Conservation (phyloP, 2,113 vertebrate genomes). For the Sakesphorus luctuosus region DNA sequence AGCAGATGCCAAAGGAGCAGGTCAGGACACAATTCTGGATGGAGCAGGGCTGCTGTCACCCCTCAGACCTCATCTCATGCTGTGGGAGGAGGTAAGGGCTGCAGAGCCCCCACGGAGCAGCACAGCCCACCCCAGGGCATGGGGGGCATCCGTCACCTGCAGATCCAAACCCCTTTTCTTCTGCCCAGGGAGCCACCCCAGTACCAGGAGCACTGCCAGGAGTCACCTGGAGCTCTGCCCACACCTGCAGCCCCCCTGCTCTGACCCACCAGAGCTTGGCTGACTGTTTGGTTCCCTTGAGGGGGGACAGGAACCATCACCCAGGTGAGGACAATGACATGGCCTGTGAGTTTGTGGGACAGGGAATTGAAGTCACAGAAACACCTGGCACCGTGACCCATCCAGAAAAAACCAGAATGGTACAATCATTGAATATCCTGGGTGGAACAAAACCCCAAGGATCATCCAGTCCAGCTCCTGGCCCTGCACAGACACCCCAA, state of each 20-base stretch:
- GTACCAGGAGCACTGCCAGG: neutral
- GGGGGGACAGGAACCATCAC: rapidly evolving
- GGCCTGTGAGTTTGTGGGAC: neutral
- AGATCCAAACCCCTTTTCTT: rapidly evolving
- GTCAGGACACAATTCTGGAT: neutral
- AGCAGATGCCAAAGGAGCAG: neutral
- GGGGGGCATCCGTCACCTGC: rapidly evolving
- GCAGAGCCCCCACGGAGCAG: neutral
- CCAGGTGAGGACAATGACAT: rapidly evolving
- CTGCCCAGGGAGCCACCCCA: rapidly evolving
- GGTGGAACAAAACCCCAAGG: rapidly evolving
- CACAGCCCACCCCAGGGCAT: neutral
- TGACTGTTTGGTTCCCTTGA: neutral
- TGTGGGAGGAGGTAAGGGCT: neutral
- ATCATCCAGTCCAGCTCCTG: rapidly evolving
- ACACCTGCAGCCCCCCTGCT: neutral
- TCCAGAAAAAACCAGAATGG: neutral
- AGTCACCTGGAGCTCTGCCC: rapidly evolving
- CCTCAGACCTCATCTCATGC: neutral
- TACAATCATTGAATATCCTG: neutral
- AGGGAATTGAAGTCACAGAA: neutral
- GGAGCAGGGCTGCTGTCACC: neutral
- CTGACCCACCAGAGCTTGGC: neutral
- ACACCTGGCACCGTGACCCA: too few relatives aligned
- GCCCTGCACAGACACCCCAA: neutral